Evolutionary conservation across 2,888 invertebrate genomes (phyloP), one percentile per base, ranked within the genome.

Genomic region (Cheilosia soror): DNA sequence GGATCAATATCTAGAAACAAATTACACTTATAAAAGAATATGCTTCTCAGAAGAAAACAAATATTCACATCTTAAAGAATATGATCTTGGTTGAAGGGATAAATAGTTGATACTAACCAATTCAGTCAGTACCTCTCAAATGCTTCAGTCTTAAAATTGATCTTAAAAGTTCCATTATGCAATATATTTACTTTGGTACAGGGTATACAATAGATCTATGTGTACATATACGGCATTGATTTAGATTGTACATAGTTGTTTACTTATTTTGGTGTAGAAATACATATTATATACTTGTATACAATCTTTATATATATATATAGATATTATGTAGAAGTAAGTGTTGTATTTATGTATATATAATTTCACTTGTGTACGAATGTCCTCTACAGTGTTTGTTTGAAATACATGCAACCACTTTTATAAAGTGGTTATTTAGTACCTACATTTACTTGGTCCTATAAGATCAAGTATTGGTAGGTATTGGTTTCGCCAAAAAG

Each of bases 61-160:
- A 62, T 84, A 79, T 71, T 79, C 75, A 79, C 75, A 79, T 60
- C 29, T 44, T 42, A 76, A 57, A 6, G 31, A 57, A 37, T 57
- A 60, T 76, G 85, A 72, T 85, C 80, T 80, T 76, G 29, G 65
- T 77, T 68, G 85, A 68, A 51, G 80, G 60, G 80, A 77, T 85
- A 81, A 72, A 76, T 68, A 51, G 71, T 66, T 72, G 80, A 85
- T 80, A 85, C 85, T 85, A 85, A 85, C 72, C 40, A 60, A 71
- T 49, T 71, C 60, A 49, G 55, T 71, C 60, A 49, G 47, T 57
- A 71, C 68, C 53, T 47, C 49, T 58, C 58, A 27, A 79, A 29
- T 55, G 60, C 63, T 55, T 72, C 51, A 53, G 51, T 65, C 33
- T 62, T 42, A 63, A 51, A 25, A 65, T 65, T 76, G 15, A 68